phyloP scores from a whole-genome alignment of 2,113 vertebrate genomes.

The Caretta caretta region DNA sequence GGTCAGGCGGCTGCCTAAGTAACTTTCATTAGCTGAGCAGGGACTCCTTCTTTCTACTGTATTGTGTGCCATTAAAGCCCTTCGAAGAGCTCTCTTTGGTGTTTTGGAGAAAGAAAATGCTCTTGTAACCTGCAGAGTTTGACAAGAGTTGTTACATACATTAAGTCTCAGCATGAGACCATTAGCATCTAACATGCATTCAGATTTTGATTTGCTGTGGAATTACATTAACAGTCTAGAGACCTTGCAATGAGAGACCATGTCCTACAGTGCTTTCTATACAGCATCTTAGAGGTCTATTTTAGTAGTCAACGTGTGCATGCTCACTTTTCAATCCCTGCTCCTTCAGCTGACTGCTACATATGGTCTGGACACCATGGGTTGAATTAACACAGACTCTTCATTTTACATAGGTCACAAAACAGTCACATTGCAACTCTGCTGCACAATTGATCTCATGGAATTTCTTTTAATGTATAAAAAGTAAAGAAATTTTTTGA shows the following conservation, averaged over 20 bases:
- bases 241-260: not conserved
- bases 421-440: not conserved
- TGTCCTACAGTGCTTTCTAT: not conserved
- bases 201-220: not conserved
- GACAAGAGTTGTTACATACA: conserved; percentile 21
- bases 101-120: conserved; percentile 98
- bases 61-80: conserved; percentile 88
- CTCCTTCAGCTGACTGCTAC: not conserved
- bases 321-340: not conserved
- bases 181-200: not conserved
- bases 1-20: conserved; percentile 75
- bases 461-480: not conserved
- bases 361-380: not conserved
- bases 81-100: conserved; percentile 92
- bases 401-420: not conserved
- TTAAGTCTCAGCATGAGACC: not conserved
- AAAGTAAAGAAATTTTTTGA: not conserved
- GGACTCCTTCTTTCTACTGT: conserved; percentile 88
- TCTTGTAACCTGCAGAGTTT: conserved; percentile 88
- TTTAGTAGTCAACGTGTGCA: not conserved
- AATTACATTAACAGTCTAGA: not conserved
- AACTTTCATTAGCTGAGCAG: conserved; percentile 75
- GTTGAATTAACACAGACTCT: not conserved
- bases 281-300: not conserved
- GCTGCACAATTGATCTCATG: not conserved